phyloP scores from a whole-genome alignment of 2,888 invertebrate genomes.

The Heteropelma amictum region DNA sequence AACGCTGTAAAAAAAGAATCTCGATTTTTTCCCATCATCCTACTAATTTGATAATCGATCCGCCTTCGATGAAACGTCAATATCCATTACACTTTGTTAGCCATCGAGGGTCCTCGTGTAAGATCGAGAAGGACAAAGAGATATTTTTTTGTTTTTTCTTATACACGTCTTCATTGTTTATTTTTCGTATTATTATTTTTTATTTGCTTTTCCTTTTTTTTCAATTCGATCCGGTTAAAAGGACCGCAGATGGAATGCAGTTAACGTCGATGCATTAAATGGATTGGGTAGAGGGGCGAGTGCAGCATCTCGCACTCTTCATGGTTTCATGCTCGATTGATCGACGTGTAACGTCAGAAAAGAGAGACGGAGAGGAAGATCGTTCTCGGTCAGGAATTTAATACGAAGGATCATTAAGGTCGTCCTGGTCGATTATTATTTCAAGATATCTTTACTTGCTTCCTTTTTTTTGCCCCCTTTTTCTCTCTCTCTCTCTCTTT shows the following conservation, averaged over 20 bases:
- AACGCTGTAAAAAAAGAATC: slow-evolving; percentile 75
- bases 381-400: slow-evolving; percentile 60
- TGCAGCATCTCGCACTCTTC: slow-evolving; percentile 39
- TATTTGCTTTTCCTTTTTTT: slow-evolving; percentile 26
- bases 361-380: slow-evolving; percentile 55
- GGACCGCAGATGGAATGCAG: slow-evolving; percentile 47
- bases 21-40: slow-evolving; percentile 6
- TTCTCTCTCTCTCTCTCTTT: background rate
- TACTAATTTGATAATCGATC: slow-evolving; percentile 26
- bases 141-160: slow-evolving; percentile 31
- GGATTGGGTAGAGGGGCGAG: slow-evolving; percentile 41
- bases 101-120: slow-evolving; percentile 14
- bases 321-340: slow-evolving; percentile 56
- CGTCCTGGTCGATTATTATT: slow-evolving; percentile 57
- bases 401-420: slow-evolving; percentile 66
- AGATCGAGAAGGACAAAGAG: slow-evolving; percentile 33
- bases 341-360: slow-evolving; percentile 35
- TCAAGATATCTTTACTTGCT: slow-evolving; percentile 19
- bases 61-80: slow-evolving; percentile 37
- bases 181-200: slow-evolving; percentile 9
- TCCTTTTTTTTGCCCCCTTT: background rate
- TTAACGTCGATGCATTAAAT: slow-evolving; percentile 54
- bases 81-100: slow-evolving; percentile 47
- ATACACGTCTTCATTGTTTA: background rate
- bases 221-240: slow-evolving; percentile 49